Evolutionary conservation across 1,140 invertebrate genomes (phyloP).

Genomic region (Drosophila persimilis): DNA sequence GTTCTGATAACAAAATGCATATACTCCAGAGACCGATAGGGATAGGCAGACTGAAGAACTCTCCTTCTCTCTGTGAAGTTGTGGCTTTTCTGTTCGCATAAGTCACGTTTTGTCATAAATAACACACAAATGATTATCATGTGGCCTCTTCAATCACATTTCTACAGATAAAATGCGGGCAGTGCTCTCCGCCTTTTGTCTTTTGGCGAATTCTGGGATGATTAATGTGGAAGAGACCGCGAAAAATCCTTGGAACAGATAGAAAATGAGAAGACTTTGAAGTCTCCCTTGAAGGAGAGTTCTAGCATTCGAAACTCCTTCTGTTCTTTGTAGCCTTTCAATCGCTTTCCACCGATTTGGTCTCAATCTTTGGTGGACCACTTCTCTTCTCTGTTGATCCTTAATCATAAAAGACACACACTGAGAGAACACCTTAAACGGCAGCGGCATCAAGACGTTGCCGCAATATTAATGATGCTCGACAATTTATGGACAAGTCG

Average conservation of each 20-base stretch:
- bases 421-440: conserved; percentile 2
- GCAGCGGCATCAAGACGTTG: conserved; percentile 1
- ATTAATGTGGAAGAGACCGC: conserved; percentile 7
- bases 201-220: conserved; percentile 20
- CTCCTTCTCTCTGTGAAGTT: background rate
- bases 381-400: conserved; percentile 12
- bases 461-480: conserved; percentile 22
- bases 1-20: conserved; percentile 28
- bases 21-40: too few species aligned
- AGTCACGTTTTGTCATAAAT: conserved; percentile 68
- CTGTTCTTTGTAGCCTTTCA: too few species aligned
- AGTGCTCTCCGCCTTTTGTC: conserved; percentile 2
- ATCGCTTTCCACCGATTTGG: background rate
- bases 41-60: background rate
- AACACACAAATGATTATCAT: conserved; percentile 61
- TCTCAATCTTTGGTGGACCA: conserved; percentile 1
- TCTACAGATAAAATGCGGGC: conserved; percentile 8
- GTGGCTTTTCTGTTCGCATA: conserved; percentile 24
- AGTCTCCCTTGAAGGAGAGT: too few species aligned
- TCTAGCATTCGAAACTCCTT: too few species aligned
- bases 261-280: background rate
- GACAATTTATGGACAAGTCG: conserved; percentile 5
- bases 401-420: background rate
- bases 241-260: background rate
- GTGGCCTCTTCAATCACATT: conserved; percentile 34